These are phyloP conservation scores for Illadopsis cleaveri DNA, from an alignment of 2,113 vertebrate genomes.

Conservation along the genomic window DNA sequence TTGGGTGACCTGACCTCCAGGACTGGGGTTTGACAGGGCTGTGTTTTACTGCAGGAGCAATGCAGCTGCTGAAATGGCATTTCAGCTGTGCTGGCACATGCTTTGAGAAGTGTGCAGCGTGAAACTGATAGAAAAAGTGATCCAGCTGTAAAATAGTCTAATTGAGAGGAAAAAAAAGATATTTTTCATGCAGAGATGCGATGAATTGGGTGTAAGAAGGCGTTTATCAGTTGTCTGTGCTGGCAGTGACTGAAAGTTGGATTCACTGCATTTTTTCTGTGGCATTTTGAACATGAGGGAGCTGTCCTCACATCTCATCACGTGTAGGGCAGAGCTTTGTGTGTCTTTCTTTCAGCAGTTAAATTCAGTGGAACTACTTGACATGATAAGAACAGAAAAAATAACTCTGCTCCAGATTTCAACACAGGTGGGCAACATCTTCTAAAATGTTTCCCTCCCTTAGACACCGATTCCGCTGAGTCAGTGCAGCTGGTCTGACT, in stretches of 20 bases:
- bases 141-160: not conserved
- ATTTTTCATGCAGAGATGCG: not conserved
- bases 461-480: not conserved
- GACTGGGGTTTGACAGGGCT: not conserved
- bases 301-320: not conserved
- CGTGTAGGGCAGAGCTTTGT: not conserved
- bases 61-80: not conserved
- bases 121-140: not conserved
- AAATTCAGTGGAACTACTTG: not conserved
- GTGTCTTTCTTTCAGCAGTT: not conserved
- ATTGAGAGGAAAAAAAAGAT: too few species aligned
- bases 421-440: not conserved
- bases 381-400: not conserved
- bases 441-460: not conserved
- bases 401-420: not conserved
- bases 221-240: not conserved
- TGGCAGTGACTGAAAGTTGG: not conserved
- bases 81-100: not conserved
- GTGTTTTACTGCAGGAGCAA: not conserved
- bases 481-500: not conserved
- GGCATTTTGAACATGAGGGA: not conserved
- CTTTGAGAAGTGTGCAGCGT: not conserved
- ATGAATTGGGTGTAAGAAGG: not conserved
- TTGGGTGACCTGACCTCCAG: not conserved
- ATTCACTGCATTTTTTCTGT: not conserved